Conservation (phyloP, 2,113 vertebrate species). For the Brachyhypopomus occidentalis region DNA sequence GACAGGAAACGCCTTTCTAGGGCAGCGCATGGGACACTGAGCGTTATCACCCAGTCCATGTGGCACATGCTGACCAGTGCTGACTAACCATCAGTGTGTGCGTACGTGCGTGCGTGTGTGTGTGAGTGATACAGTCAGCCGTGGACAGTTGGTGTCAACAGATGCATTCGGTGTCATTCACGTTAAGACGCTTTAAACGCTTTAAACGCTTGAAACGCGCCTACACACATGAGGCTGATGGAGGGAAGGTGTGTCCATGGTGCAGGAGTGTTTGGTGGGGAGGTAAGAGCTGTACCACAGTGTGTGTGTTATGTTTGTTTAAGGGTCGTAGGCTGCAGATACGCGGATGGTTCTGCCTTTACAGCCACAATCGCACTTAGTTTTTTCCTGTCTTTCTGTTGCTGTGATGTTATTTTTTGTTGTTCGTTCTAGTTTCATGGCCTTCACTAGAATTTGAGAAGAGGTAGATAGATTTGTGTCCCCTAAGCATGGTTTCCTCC, state of each 20-base stretch:
- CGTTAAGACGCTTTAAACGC: neutral
- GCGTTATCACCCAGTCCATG: slow-evolving; percentile 33
- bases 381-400: no score
- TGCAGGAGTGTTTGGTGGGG: neutral
- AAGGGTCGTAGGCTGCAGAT: no score
- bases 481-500: no score
- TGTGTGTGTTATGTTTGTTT: no score
- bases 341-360: no score
- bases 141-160: neutral
- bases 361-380: no score
- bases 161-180: neutral
- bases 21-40: neutral
- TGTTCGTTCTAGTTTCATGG: no score
- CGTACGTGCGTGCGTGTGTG: no score
- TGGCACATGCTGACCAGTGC: neutral
- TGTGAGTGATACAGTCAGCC: slow-evolving; percentile 10
- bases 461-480: no score
- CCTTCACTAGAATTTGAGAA: no score
- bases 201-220: neutral
- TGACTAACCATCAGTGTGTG: slow-evolving; percentile 25
- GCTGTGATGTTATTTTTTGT: no score
- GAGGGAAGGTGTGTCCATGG: slow-evolving; percentile 20
- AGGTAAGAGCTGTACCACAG: slow-evolving; percentile 25
- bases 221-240: slow-evolving; percentile 34
- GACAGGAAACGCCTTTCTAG: slow-evolving; percentile 36